Evolutionary conservation across 2,888 invertebrate genomes (phyloP).

Genomic region (Tipula vernalis): DNA sequence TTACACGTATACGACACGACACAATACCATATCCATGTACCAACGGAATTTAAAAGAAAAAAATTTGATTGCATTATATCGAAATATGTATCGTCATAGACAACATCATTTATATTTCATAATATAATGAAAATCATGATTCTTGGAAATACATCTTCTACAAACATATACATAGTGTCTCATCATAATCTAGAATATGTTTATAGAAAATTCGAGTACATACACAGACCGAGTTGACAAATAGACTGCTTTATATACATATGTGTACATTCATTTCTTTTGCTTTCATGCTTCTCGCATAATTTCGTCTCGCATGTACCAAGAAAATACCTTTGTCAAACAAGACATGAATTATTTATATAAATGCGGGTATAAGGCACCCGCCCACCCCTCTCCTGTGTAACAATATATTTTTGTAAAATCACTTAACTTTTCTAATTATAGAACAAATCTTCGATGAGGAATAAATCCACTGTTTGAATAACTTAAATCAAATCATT

Average conservation of each 20-base stretch:
- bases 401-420: neutral
- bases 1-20: neutral
- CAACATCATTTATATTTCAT: neutral
- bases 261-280: neutral
- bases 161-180: neutral
- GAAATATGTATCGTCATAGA: neutral
- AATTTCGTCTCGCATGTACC: neutral
- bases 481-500: neutral
- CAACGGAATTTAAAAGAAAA: neutral
- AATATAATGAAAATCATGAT: neutral
- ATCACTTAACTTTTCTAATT: neutral
- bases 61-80: neutral
- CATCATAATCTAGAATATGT: neutral
- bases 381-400: neutral
- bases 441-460: neutral
- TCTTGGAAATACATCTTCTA: neutral
- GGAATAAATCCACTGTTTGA: neutral
- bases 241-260: neutral
- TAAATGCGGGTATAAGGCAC: neutral
- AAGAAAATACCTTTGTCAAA: neutral
- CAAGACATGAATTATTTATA: neutral
- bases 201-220: neutral
- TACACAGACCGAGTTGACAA: neutral
- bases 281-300: neutral
- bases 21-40: neutral